These are phyloP conservation scores for Diogma glabrata DNA, from an alignment of 2,888 invertebrate genomes.

Conservation along the genomic window DNA sequence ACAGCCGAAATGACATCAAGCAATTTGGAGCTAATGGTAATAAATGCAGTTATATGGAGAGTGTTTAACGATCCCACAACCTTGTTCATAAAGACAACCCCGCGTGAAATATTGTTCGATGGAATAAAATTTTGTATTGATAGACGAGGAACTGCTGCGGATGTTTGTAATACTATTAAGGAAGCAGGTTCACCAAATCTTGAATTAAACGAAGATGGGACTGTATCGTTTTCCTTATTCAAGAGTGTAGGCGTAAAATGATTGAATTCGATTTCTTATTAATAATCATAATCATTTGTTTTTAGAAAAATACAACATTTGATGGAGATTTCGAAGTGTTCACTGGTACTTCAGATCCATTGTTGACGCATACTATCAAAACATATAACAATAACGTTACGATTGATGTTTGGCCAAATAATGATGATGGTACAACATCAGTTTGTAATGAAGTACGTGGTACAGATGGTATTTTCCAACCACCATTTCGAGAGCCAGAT, in stretches of 20 bases:
- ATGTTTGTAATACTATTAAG: conserved; percentile 41
- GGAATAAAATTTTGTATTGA: conserved; percentile 44
- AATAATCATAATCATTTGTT: too few species aligned
- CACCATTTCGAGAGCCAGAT: conserved; percentile 45
- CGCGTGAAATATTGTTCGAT: conserved; percentile 46
- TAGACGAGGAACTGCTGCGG: conserved; percentile 33
- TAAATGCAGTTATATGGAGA: background rate
- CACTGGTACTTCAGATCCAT: conserved; percentile 41
- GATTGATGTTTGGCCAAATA: conserved; percentile 36
- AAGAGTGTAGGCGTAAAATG: conserved; percentile 50
- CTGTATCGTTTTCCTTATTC: conserved; percentile 44
- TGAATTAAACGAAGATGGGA: conserved; percentile 38
- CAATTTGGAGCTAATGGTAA: too few species aligned
- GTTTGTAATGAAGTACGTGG: conserved; percentile 56
- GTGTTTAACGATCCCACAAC: conserved; percentile 34
- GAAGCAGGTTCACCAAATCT: conserved; percentile 40
- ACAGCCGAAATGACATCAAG: background rate
- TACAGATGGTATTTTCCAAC: conserved; percentile 55
- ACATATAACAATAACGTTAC: conserved; percentile 36
- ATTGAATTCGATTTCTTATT: too few species aligned
- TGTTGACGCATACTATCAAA: conserved; percentile 39
- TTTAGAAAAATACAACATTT: conserved; percentile 52
- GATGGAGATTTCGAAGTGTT: conserved; percentile 48
- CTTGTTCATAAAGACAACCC: conserved; percentile 43
- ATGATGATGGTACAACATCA: conserved; percentile 27